Evolutionary conservation across 1,140 invertebrate species (phyloP).

Genomic region (Samia ricini): DNA sequence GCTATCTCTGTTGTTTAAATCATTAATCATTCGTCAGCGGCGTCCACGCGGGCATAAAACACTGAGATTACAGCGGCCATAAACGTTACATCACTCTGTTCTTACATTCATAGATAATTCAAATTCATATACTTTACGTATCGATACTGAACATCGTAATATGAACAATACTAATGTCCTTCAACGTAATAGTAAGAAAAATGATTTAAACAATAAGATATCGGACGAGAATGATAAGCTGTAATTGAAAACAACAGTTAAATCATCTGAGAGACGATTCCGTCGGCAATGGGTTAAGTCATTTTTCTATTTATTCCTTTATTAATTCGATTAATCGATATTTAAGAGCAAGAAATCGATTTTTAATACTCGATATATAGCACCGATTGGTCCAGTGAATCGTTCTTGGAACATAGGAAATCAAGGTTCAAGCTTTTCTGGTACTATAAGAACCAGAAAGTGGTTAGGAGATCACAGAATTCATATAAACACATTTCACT

Average conservation of each 20-base stretch:
- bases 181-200: background rate
- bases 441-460: too few relatives aligned
- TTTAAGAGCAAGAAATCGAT: too few relatives aligned
- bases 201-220: background rate
- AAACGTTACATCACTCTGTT: slow-evolving; percentile 50
- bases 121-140: slow-evolving; percentile 19
- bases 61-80: slow-evolving; percentile 44
- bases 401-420: too few relatives aligned
- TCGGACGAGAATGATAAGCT: slow-evolving; percentile 26
- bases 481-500: too few relatives aligned
- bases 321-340: too few relatives aligned
- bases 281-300: too few relatives aligned
- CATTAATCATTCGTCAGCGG: slow-evolving; percentile 55
- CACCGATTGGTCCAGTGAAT: too few relatives aligned
- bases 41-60: slow-evolving; percentile 47
- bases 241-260: slow-evolving; percentile 37
- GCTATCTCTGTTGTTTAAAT: slow-evolving; percentile 38
- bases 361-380: too few relatives aligned
- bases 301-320: too few relatives aligned
- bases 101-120: slow-evolving; percentile 33
- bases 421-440: too few relatives aligned
- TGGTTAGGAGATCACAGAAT: too few relatives aligned
- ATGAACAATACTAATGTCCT: background rate
- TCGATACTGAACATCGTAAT: background rate
- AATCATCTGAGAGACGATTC: slow-evolving; percentile 11